Base-by-base conservation (phyloP, 1,140 invertebrate species). In the Atta texana region DNA sequence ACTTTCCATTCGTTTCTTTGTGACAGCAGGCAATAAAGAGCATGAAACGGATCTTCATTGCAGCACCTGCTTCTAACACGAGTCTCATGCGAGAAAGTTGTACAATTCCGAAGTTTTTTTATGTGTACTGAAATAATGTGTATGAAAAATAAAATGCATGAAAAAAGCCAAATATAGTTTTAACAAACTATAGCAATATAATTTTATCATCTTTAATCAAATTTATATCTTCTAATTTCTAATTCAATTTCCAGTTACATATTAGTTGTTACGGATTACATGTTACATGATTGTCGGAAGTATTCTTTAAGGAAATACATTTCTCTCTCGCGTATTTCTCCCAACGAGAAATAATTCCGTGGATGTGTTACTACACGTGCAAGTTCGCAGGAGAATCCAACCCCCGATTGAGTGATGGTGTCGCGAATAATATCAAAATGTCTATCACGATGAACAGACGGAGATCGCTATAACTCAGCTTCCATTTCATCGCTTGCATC, bases 401-500 rank as follows among this genome's bases (percentile, higher is more conserved):
- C 57, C 21, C 21, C 21, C 55, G 49, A 57, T 5, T 16, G 18
- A 44, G 34, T 8, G 66, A 71, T 39, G 1, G 7, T 14, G 64
- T n/a, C 28, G 49, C n/a, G 64, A 72, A 69, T 66, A 69, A 81
- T 57, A 81, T 81, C 51, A 28, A 57, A 72, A 44, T 28, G 66
- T 81, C 66, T 53, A 39, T 69, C 63, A 31, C 77, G 31, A 53
- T 24, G 61, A 78, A 34, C 78, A 61, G 51, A 71, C 49, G 64
- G n/a, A 12, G 77, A 81, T 39, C 31, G 21, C 64, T 39, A 39
- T 39, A 81, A 81, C 21, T 16, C 66, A 12, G 10, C 75, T 55
- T 39, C 8, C 14, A 6, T 71, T 66, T 59, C 78, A 21, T 28
- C 18, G 51, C 51, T 59, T 28, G 34, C 39, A 51, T 51, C 66